phyloP scores from a whole-genome alignment of 2,113 vertebrate genomes.

The Chitala chitala region DNA sequence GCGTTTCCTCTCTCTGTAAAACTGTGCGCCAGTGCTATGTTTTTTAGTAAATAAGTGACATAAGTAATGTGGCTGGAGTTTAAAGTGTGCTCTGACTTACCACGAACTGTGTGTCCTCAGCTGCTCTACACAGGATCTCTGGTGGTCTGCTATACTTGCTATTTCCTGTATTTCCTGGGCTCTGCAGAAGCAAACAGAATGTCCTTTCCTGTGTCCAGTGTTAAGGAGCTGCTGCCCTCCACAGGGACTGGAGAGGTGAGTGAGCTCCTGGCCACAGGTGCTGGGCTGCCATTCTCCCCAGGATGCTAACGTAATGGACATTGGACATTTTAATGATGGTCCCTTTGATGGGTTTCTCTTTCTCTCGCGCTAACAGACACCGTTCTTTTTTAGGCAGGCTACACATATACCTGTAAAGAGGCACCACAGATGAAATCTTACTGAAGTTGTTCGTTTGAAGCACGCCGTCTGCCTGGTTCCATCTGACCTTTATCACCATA shows the following conservation, averaged over 20 bases:
- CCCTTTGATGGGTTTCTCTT: no score
- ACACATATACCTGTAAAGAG: no score
- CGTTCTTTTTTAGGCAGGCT: no score
- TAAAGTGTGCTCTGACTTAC: background rate
- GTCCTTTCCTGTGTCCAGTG: slow-evolving; percentile 68
- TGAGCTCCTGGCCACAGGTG: no score
- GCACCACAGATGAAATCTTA: no score
- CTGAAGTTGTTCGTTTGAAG: background rate
- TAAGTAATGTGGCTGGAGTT: background rate
- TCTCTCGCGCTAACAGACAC: no score
- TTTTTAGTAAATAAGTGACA: background rate
- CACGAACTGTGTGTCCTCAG: slow-evolving; percentile 47
- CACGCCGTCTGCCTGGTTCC: background rate
- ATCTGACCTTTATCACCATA: background rate
- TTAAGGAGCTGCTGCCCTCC: slow-evolving; percentile 72
- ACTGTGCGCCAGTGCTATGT: background rate
- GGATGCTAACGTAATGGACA: no score
- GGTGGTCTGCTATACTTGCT: slow-evolving; percentile 73
- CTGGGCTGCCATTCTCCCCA: background rate
- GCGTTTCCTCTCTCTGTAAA: background rate
- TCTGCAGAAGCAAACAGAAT: slow-evolving; percentile 70
- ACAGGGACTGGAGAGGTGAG: slow-evolving; percentile 64
- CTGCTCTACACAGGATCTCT: slow-evolving; percentile 74
- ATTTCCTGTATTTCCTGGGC: slow-evolving; percentile 76
- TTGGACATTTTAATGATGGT: no score